Percentiles rank a stretch among this genome's conserved stretches.
phyloP scores from a whole-genome alignment of 2,888 invertebrate species.

The Uropetala carovei region DNA sequence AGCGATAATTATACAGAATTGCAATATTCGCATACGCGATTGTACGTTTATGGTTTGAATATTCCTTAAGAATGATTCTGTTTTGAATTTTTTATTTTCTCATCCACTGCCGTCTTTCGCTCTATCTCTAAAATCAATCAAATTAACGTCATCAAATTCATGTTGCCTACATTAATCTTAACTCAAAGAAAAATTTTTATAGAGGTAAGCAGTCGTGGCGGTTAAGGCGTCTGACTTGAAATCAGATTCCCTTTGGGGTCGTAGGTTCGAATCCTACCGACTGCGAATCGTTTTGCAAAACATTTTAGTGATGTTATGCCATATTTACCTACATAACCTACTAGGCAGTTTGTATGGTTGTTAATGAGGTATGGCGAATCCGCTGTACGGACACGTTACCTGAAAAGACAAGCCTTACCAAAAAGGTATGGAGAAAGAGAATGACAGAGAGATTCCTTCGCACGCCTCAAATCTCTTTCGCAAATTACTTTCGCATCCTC shows the following conservation, averaged over 20 bases:
- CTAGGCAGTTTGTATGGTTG: background rate
- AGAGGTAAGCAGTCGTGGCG: too few relatives aligned
- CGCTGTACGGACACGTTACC: background rate
- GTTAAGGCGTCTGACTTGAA: constrained; percentile 46
- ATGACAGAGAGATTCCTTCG: too few relatives aligned
- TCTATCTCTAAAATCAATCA: too few relatives aligned
- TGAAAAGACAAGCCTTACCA: background rate
- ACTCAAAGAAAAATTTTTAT: too few relatives aligned
- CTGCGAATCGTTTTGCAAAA: background rate
- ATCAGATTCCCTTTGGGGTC: constrained; percentile 46
- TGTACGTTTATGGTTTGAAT: too few relatives aligned
- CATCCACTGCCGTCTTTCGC: too few relatives aligned
- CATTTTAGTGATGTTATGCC: background rate
- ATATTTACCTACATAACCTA: background rate
- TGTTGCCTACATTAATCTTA: too few relatives aligned
- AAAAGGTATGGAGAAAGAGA: background rate
- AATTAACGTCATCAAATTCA: too few relatives aligned
- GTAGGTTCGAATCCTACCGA: constrained; percentile 53
- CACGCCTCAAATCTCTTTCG: background rate
- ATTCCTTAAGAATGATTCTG: too few relatives aligned
- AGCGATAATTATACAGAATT: too few relatives aligned
- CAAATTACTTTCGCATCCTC: background rate
- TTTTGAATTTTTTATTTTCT: too few relatives aligned
- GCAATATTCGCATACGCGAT: too few relatives aligned
- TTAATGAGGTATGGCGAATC: background rate